Percentiles rank a stretch among this genome's conserved stretches.
Evolutionary conservation across 2,797 vertebrate genomes (phyloP).

Genomic region (Eurystomus glaucurus): DNA sequence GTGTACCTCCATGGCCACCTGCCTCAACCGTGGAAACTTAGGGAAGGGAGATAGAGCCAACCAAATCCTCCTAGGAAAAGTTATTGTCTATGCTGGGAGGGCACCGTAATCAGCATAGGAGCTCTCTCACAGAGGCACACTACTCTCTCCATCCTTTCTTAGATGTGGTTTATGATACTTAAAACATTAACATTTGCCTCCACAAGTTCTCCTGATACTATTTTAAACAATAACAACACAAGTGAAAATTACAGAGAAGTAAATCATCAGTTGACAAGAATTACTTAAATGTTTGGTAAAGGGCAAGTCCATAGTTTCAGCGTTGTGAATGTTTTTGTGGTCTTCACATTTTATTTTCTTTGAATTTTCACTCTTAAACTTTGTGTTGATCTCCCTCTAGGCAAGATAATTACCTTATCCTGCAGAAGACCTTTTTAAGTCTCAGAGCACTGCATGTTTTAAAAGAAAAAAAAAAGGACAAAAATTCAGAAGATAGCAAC

Average conservation of each 20-base stretch:
- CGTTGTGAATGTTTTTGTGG: background rate
- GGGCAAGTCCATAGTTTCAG: background rate
- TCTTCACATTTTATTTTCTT: background rate
- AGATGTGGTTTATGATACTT: background rate
- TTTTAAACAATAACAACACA: background rate
- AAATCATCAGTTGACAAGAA: background rate
- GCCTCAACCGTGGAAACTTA: background rate
- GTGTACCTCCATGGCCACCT: background rate
- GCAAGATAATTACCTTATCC: background rate
- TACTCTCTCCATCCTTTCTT: background rate
- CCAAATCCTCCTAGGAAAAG: background rate
- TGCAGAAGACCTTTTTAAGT: background rate
- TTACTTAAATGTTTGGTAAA: background rate
- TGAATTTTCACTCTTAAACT: background rate
- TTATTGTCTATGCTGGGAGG: background rate
- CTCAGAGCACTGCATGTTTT: background rate
- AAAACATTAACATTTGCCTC: background rate
- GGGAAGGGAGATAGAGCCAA: background rate
- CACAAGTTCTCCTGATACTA: background rate
- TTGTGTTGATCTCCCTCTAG: background rate
- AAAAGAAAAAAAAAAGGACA: background rate
- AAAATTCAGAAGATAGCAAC: background rate
- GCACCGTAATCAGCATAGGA: rapidly evolving
- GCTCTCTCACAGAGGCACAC: background rate
- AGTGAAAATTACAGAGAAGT: background rate